Evolutionary conservation across 2,888 invertebrate species (phyloP), one percentile per base, ranked within the genome.

Genomic region (Phyllotreta striolata): DNA sequence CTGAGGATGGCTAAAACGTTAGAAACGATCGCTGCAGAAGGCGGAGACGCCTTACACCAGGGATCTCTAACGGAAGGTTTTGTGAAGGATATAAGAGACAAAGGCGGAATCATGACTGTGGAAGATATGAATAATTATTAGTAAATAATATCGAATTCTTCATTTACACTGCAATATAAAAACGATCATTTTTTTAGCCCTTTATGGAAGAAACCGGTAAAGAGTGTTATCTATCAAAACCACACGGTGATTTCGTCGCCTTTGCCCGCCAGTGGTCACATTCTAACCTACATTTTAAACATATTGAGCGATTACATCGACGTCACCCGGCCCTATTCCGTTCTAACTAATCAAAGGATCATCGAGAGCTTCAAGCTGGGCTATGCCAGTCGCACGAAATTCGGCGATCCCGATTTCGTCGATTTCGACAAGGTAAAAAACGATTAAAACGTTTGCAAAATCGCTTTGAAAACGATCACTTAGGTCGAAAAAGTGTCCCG

Each of bases 351-450:
- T 52, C 65, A 65, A 47, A 87, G 93, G 67, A 84, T 95, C 69
- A 84, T 92, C 6, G 98, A 98, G 80, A 87, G 92, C 5, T 93
- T 95, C 82, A 98, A 98, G 80, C 96, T 90, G 83, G 95, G 91
- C 12, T 96, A 91, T 80, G 96, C 93, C 0, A 88, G 89, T 77
- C 85, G 97, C 71, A 92, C 92, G 0, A 87, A 89, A 70, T 83
- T 98, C 67, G 96, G 92, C 0, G 98, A 98, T 83, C 84, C 86
- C 8, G 78, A 82, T 49, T 89, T 84, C 76, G 77, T 84, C 24
- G 54, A 70, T 14, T 68, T 72, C 4, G 51, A 47, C 4, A 55
- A 66, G 34, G 73, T 71, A 44, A 55, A 62, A 58, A 46, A 40
- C 52, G 1, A 6, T 10, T 40, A 1, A 34, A 34, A 41, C 34